A percentile compares a stretch with the other conserved stretches of the same genome.
phyloP scores from a whole-genome alignment of 2,797 vertebrate species.

The Melanotaenia nigrans region DNA sequence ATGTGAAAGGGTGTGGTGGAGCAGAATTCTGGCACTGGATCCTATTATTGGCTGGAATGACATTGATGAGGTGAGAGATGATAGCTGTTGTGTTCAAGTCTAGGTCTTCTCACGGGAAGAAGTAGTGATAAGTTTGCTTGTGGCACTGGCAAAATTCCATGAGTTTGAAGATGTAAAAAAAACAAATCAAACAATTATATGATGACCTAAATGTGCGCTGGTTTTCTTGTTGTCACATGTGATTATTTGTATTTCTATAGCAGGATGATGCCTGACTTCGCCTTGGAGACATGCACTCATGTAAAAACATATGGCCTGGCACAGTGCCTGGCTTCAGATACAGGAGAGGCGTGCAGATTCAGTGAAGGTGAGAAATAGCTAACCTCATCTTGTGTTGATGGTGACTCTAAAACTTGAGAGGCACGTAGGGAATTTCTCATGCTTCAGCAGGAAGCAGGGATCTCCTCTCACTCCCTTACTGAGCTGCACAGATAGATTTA shows the following conservation, averaged over 20 bases:
- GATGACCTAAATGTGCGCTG: conserved; percentile 40
- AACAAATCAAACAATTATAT: conserved; percentile 40
- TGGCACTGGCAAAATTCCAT: conserved; percentile 19
- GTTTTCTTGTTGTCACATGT: conserved; percentile 46
- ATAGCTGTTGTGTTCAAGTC: conserved; percentile 47
- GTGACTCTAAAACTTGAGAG: conserved; percentile 69
- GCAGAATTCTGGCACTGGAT: conserved; percentile 52
- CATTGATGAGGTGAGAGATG: conserved; percentile 66
- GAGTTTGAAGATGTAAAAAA: neutral
- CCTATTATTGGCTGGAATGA: conserved; percentile 60
- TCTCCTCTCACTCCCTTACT: conserved; percentile 36
- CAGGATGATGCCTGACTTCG: conserved; percentile 22
- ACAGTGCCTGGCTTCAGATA: conserved; percentile 49
- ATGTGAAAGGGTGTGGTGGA: conserved; percentile 42
- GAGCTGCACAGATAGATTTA: conserved; percentile 38
- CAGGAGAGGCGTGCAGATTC: conserved; percentile 47
- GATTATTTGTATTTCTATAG: conserved; percentile 21
- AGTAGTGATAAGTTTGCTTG: neutral
- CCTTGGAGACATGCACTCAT: conserved; percentile 48
- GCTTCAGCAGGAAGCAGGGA: conserved; percentile 62
- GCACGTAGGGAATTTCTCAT: conserved; percentile 75
- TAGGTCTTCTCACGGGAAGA: conserved; percentile 50
- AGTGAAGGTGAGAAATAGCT: conserved; percentile 76
- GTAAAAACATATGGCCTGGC: conserved; percentile 56
- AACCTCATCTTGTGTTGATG: conserved; percentile 60